A percentile compares a stretch with the other conserved stretches of the same genome.
These are phyloP conservation scores for Squalus acanthias DNA, from an alignment of 2,797 vertebrate genomes.

Conservation along the genomic window DNA sequence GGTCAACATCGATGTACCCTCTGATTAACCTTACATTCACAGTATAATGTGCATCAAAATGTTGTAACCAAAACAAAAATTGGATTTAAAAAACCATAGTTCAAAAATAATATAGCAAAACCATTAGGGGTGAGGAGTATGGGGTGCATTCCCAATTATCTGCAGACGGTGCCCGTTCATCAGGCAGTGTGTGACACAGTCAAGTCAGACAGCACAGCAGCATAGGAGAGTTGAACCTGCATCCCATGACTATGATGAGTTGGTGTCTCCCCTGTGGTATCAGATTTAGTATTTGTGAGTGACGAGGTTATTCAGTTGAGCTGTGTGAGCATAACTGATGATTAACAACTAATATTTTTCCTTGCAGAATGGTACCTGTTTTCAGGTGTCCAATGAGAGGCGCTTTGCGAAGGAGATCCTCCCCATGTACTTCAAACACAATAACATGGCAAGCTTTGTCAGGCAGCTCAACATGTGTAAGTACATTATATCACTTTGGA, in stretches of 20 bases:
- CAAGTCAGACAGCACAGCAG: background rate
- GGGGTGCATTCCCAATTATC: background rate
- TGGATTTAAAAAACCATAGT: background rate
- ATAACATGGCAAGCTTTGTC: constrained; percentile 49
- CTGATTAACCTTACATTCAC: background rate
- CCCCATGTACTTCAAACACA: constrained; percentile 47
- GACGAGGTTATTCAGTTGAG: background rate
- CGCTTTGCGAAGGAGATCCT: constrained; percentile 46
- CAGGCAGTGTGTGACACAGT: background rate
- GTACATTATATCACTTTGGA: constrained; percentile 7
- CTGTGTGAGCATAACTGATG: background rate
- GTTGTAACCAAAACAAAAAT: background rate
- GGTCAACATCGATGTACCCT: background rate
- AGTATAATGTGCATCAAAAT: background rate
- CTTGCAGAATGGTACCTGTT: constrained; percentile 45
- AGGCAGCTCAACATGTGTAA: constrained; percentile 49
- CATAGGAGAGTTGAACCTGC: background rate
- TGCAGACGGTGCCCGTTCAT: background rate
- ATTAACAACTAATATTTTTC: background rate
- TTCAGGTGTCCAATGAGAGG: constrained; percentile 44
- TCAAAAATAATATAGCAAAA: background rate
- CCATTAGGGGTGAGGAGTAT: background rate
- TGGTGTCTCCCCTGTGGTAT: background rate
- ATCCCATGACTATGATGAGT: background rate
- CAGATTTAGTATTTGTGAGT: background rate